Evolutionary conservation across 2,113 vertebrate species (phyloP).

Genomic region (Mesocricetus auratus): DNA sequence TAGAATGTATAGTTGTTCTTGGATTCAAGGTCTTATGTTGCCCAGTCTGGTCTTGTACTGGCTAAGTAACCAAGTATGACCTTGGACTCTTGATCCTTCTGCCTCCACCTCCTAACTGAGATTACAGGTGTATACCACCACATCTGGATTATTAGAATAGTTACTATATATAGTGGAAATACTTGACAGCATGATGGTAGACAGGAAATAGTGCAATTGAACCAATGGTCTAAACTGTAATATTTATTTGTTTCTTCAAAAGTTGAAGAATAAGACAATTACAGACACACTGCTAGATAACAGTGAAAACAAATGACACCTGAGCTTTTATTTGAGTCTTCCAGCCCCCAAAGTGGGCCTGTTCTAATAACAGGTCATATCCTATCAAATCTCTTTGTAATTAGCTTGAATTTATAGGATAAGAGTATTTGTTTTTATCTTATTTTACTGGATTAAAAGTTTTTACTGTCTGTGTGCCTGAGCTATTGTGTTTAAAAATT

Average conservation of each 20-base stretch:
- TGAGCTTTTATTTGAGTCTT: neutral
- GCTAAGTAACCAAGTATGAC: neutral
- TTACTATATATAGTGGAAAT: neutral
- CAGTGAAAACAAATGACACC: neutral
- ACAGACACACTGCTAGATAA: neutral
- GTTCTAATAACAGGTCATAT: constrained; percentile 48
- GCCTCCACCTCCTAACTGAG: neutral
- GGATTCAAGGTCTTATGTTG: neutral
- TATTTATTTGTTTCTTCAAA: neutral
- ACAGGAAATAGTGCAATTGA: neutral
- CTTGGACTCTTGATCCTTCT: neutral
- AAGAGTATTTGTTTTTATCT: constrained; percentile 41
- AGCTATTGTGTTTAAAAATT: constrained; percentile 47
- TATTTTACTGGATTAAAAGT: constrained; percentile 23
- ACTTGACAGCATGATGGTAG: neutral
- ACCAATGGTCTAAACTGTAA: neutral
- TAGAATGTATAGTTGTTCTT: neutral
- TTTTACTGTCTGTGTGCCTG: constrained; percentile 16
- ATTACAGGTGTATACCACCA: neutral
- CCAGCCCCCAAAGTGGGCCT: neutral
- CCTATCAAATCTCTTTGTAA: constrained; percentile 26
- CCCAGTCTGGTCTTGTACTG: neutral
- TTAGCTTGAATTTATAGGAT: neutral
- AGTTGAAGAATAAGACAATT: neutral
- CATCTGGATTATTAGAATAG: neutral